Evolutionary conservation across 1,140 invertebrate genomes (phyloP), one percentile per base, ranked within the genome.

Genomic region (Akabosia matsudoensis): DNA sequence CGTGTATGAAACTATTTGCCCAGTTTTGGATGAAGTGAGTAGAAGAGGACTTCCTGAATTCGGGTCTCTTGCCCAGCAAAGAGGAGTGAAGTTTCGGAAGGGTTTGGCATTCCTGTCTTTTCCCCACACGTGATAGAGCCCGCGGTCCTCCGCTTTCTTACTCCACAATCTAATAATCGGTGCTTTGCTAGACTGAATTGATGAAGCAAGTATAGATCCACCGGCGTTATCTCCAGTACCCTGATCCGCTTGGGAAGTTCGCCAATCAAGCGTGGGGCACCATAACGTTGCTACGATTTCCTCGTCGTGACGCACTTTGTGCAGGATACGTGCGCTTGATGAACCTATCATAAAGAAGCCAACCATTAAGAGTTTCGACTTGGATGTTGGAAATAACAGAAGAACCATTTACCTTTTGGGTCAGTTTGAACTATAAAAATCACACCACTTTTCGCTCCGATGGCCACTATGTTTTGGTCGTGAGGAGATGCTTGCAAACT

Each of bases 381-480:
- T 72, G 26, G 33, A 72, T 33, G 13, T 28, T 31, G 33, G n/a
- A 70, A 70, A 24, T n/a, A n/a, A n/a, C n/a, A n/a, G n/a, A n/a
- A n/a, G n/a, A n/a, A n/a, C n/a, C n/a, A n/a, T 0, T 74, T 74
- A 79, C 79, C 76, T 34, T 34, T 45, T n/a, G 75, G 33, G 31
- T 78, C 64, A 13, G 28, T 31, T n/a, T 67, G 24, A n/a, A 76
- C 33, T 33, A 81, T 81, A 18, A 75, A 34, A n/a, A 81, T 73
- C 67, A 70, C 74, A 30, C 80, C 80, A 30, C 51, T 34, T 56
- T 76, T 77, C 0, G 70, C 33, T 56, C 80, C 80, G 28, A 81
- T 26, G n/a, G 76, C 78, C 31, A 81, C 70, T 51, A 81, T 78
- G 31, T 81, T 64, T 14, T 78, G 73, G 56, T 79, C 78, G 33